Conservation (phyloP, 2,113 vertebrate genomes). For the Misgurnus anguillicaudatus region DNA sequence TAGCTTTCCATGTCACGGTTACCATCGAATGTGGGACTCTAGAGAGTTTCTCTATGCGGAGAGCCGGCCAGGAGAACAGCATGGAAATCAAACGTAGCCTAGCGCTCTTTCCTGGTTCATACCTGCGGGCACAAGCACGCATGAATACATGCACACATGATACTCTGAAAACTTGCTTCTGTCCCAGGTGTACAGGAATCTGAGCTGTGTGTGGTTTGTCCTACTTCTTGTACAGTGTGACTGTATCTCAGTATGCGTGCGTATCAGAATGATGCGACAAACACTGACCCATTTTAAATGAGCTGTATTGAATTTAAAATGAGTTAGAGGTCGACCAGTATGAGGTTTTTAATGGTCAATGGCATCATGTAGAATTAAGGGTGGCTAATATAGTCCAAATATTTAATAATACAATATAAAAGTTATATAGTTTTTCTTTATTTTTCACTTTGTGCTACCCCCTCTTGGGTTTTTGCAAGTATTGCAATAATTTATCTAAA, state of each 20-base stretch:
- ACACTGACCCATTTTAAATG: conserved; percentile 75
- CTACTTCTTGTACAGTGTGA: conserved; percentile 69
- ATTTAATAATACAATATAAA: no score
- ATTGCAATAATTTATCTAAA: no score
- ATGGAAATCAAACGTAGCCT: conserved; percentile 60
- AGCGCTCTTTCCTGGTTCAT: conserved; percentile 59
- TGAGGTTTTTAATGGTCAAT: background rate
- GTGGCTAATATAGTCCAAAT: no score
- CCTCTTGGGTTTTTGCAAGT: no score
- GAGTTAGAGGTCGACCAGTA: background rate
- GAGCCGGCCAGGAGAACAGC: conserved; percentile 58
- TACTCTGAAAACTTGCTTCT: conserved; percentile 62
- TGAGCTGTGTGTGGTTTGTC: conserved; percentile 76
- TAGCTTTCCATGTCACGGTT: conserved; percentile 43
- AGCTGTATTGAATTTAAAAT: background rate
- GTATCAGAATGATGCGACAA: conserved; percentile 68
- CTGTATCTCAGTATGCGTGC: conserved; percentile 62
- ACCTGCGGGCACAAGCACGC: background rate
- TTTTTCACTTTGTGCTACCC: no score
- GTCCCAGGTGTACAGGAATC: conserved; percentile 75
- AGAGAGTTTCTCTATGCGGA: conserved; percentile 28
- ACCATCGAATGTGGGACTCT: conserved; percentile 21
- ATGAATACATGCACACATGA: background rate
- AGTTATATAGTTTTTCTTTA: no score
- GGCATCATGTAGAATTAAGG: background rate